Conservation (phyloP, 2,797 vertebrate species). For the Pseudochromis fuscus region DNA sequence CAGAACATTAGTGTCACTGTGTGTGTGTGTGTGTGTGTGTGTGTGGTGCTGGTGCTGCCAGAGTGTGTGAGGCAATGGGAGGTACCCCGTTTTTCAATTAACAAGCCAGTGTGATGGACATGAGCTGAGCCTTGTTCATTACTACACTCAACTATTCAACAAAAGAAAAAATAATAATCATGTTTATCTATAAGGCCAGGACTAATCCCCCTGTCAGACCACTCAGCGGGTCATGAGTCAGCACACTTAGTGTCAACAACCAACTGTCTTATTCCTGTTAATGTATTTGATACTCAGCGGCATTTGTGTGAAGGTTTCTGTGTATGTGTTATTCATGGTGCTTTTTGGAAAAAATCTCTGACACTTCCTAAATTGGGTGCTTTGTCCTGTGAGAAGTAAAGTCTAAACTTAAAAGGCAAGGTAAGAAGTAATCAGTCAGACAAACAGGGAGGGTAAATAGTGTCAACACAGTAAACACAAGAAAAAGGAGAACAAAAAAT, state of each 20-base stretch:
- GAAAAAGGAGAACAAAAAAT: not conserved
- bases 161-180: constrained; percentile 15
- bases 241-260: constrained; percentile 3
- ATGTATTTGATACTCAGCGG: constrained; percentile 9
- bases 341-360: not conserved
- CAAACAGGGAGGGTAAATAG: not conserved
- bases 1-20: constrained; percentile 36
- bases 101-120: constrained; percentile 63
- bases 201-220: constrained; percentile 35
- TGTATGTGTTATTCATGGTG: not conserved
- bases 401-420: not conserved
- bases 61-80: constrained; percentile 27
- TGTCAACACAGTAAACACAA: not conserved
- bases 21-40: constrained; percentile 36
- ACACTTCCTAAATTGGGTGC: not conserved
- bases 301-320: not conserved
- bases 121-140: constrained; percentile 22
- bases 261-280: not conserved
- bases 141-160: constrained; percentile 25
- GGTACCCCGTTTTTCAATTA: constrained; percentile 74
- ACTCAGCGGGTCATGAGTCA: constrained; percentile 15
- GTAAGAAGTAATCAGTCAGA: no score
- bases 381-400: not conserved
- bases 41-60: constrained; percentile 14
- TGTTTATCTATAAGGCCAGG: constrained; percentile 27